Evolutionary conservation across 1,140 invertebrate species (phyloP).

Genomic region (Anoplolepis gracilipes): DNA sequence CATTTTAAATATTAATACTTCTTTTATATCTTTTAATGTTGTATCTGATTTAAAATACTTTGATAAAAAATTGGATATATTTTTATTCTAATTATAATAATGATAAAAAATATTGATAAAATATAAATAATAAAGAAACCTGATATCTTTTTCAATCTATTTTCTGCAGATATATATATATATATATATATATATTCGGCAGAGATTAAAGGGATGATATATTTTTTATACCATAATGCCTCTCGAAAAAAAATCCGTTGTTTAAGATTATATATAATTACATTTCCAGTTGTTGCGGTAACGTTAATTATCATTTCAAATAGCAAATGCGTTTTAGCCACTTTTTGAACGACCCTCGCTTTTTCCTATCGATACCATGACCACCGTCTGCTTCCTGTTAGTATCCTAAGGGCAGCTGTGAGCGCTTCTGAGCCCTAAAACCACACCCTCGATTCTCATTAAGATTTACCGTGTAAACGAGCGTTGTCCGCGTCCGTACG

Average conservation of each 20-base stretch:
- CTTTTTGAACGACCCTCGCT: slow-evolving; percentile 35
- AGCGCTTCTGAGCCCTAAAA: slow-evolving; percentile 67
- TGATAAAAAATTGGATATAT: neutral
- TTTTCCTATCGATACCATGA: slow-evolving; percentile 41
- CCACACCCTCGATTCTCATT: slow-evolving; percentile 75
- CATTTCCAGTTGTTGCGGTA: slow-evolving; percentile 7
- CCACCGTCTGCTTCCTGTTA: slow-evolving; percentile 56
- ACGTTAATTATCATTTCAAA: slow-evolving; percentile 23
- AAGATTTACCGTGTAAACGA: slow-evolving; percentile 74
- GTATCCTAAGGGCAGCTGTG: slow-evolving; percentile 64
- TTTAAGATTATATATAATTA: neutral
- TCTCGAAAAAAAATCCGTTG: neutral
- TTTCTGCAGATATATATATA: neutral
- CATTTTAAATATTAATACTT: too few species aligned
- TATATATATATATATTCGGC: too few species aligned
- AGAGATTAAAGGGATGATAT: neutral
- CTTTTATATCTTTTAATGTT: too few species aligned
- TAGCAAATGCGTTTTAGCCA: slow-evolving; percentile 15
- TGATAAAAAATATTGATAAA: neutral
- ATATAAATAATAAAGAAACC: neutral
- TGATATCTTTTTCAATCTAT: too few species aligned
- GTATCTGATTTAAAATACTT: neutral
- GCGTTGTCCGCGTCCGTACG: slow-evolving; percentile 62
- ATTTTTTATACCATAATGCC: neutral
- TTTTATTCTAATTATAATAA: slow-evolving; percentile 1